These are phyloP conservation scores for Drosophila setifemur DNA, from an alignment of 1,140 invertebrate species.

Conservation along the genomic window DNA sequence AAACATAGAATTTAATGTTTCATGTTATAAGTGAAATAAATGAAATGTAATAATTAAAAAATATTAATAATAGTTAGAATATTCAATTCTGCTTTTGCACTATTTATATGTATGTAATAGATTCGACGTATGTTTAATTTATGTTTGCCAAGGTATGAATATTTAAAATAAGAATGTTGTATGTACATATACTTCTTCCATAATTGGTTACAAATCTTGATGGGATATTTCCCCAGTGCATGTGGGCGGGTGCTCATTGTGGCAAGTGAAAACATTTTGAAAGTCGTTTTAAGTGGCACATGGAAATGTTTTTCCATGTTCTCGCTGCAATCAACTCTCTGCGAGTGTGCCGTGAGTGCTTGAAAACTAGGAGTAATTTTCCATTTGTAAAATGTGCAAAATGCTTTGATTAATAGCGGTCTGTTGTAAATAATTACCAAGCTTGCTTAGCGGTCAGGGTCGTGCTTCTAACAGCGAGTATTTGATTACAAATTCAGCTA, in stretches of 20 bases:
- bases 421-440: conserved; percentile 42
- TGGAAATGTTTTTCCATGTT: conserved; percentile 42
- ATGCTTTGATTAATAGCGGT: conserved; percentile 39
- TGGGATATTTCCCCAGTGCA: conserved; percentile 4
- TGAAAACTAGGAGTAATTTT: conserved; percentile 20
- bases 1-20: too few species aligned
- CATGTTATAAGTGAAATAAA: too few species aligned
- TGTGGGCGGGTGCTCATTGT: conserved; percentile 45
- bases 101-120: too few species aligned
- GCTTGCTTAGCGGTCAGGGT: conserved; percentile 19
- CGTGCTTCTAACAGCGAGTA: not conserved
- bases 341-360: not conserved
- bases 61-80: too few species aligned
- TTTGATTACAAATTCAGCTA: conserved; percentile 22
- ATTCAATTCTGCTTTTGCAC: too few species aligned
- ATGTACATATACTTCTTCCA: too few species aligned
- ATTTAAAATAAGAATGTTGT: too few species aligned
- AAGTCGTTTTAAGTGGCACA: conserved; percentile 66
- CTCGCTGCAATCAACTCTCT: conserved; percentile 28
- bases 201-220: too few species aligned
- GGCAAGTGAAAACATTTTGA: conserved; percentile 73
- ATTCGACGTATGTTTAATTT: too few species aligned
- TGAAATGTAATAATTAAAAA: too few species aligned
- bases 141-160: too few species aligned
- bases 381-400: conserved; percentile 39